Percentiles rank a stretch among this genome's conserved stretches.
Conservation (phyloP, 1,140 invertebrate species). For the Temnothorax curvispinosus region DNA sequence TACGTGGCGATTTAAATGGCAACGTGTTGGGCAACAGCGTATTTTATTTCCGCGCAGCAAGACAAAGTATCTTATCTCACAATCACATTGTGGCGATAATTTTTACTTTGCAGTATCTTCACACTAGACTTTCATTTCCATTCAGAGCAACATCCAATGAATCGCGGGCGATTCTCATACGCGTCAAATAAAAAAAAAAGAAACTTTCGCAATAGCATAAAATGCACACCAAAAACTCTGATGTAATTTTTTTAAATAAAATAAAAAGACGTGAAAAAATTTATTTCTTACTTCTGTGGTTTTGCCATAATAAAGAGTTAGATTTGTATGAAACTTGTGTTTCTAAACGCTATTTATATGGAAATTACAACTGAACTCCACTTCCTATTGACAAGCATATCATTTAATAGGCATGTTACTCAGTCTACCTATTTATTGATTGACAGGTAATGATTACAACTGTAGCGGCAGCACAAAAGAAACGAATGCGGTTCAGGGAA, state of each 20-base stretch:
- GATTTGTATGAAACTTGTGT: not conserved
- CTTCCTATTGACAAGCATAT: not conserved
- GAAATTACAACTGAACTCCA: not conserved
- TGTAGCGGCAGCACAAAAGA: not conserved
- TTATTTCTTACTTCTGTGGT: not conserved
- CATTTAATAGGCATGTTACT: not conserved
- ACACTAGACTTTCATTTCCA: not conserved
- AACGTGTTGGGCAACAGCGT: not conserved
- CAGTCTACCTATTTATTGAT: slow-evolving; percentile 13
- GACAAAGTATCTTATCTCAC: not conserved
- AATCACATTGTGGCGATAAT: not conserved
- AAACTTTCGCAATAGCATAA: not conserved
- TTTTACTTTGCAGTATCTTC: not conserved
- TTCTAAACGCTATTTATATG: not conserved
- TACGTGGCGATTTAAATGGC: slow-evolving; percentile 48
- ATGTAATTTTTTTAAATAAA: not conserved
- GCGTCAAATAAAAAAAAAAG: not conserved
- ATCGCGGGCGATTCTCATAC: not conserved
- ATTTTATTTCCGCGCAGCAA: slow-evolving; percentile 6
- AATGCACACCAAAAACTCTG: not conserved
- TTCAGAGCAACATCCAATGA: not conserved
- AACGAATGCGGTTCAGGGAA: not conserved
- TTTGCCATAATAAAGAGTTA: not conserved
- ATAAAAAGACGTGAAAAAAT: not conserved
- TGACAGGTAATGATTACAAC: slow-evolving; percentile 25